Conservation (phyloP, 2,113 vertebrate species). For the Eclectus roratus region DNA sequence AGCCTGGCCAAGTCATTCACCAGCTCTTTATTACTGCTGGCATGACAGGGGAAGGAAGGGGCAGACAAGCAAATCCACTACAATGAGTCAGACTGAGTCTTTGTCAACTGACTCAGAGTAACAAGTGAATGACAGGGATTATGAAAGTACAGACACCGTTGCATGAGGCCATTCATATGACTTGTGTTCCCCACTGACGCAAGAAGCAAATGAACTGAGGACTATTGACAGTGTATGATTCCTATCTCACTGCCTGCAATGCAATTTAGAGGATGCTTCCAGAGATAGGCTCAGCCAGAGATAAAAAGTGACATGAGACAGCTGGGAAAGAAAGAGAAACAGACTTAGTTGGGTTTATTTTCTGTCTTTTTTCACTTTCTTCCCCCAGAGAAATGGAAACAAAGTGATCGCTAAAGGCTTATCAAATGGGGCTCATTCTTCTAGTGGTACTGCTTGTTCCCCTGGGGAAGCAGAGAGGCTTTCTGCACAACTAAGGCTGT, state of each 20-base stretch:
- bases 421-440: not conserved
- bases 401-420: not conserved
- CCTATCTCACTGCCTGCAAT: not conserved
- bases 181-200: not conserved
- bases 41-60: not conserved
- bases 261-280: not conserved
- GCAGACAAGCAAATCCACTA: not conserved
- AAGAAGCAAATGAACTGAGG: slow-evolving; percentile 11
- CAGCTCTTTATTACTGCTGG: not conserved
- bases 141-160: not conserved
- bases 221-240: not conserved
- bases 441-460: not conserved
- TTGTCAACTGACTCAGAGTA: slow-evolving; percentile 9
- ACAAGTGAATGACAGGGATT: slow-evolving; percentile 17
- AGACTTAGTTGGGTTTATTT: not conserved
- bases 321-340: not conserved
- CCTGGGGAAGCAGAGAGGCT: not conserved
- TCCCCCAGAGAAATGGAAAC: not conserved
- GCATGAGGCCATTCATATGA: not conserved
- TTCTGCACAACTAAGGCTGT: not conserved
- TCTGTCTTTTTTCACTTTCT: not conserved
- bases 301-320: slow-evolving; percentile 24
- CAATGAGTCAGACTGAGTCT: not conserved
- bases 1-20: not conserved
- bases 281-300: not conserved